These are phyloP conservation scores for Plebejus melissa DNA, from an alignment of 2,888 invertebrate genomes.

Conservation along the genomic window DNA sequence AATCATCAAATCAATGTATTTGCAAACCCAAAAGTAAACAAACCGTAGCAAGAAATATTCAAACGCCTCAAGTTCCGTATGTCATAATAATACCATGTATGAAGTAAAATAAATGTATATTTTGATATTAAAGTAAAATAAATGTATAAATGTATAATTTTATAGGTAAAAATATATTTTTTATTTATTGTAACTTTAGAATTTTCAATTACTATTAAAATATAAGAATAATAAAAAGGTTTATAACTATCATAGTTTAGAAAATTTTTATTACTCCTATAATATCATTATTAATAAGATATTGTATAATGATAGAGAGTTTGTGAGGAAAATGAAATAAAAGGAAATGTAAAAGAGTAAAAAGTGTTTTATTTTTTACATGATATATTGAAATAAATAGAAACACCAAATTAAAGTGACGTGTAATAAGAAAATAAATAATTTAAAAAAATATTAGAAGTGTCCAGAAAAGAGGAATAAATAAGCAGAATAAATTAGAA, in stretches of 20 bases:
- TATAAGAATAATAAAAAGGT: too few relatives aligned
- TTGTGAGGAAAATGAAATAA: constrained; percentile 3
- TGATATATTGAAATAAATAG: neutral
- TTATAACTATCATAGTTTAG: too few relatives aligned
- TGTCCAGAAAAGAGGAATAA: neutral
- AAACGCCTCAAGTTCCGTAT: constrained; percentile 10
- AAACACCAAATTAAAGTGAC: neutral
- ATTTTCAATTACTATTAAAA: too few relatives aligned
- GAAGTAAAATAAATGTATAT: constrained; percentile 33
- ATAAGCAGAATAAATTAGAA: constrained; percentile 7
- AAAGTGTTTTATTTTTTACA: constrained; percentile 5
- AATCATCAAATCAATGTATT: neutral
- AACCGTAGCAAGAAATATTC: neutral
- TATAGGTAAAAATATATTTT: too few relatives aligned
- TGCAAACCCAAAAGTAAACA: neutral
- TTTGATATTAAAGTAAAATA: too few relatives aligned
- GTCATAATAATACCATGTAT: constrained; percentile 18
- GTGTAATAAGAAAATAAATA: constrained; percentile 4
- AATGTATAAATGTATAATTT: neutral
- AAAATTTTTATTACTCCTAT: too few relatives aligned
- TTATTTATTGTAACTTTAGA: too few relatives aligned
- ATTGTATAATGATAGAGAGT: neutral
- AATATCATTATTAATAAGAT: neutral
- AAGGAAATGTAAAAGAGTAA: neutral
- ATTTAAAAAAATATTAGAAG: neutral